Evolutionary conservation across 2,113 vertebrate species (phyloP).

Genomic region (Indri indri): DNA sequence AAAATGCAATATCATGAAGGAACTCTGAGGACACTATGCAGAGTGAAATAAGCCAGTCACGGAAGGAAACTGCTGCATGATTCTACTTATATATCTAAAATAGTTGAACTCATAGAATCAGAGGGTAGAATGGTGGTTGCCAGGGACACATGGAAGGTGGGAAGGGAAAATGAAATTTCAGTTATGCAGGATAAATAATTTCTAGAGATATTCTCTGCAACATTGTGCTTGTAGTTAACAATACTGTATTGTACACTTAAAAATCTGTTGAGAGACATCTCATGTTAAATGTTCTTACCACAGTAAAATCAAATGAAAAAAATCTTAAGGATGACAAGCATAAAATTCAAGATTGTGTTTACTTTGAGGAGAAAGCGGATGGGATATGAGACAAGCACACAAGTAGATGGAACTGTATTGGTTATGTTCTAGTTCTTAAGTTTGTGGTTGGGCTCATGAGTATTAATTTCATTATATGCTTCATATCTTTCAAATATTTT

Average conservation of each 20-base stretch:
- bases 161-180: neutral
- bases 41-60: neutral
- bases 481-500: neutral
- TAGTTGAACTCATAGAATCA: neutral
- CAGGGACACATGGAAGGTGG: neutral
- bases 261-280: neutral
- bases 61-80: neutral
- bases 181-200: neutral
- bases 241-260: neutral
- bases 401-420: neutral
- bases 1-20: neutral
- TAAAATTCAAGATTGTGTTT: neutral
- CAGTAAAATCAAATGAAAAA: neutral
- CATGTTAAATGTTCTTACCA: neutral
- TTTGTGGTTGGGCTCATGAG: neutral
- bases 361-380: neutral
- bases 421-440: neutral
- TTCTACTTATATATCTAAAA: neutral
- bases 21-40: neutral
- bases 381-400: neutral
- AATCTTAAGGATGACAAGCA: neutral
- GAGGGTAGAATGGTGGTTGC: neutral
- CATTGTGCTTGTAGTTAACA: neutral
- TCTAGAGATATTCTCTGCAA: neutral
- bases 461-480: neutral